Base-by-base conservation (phyloP, 1,140 invertebrate species). In the Thrips palmi region DNA sequence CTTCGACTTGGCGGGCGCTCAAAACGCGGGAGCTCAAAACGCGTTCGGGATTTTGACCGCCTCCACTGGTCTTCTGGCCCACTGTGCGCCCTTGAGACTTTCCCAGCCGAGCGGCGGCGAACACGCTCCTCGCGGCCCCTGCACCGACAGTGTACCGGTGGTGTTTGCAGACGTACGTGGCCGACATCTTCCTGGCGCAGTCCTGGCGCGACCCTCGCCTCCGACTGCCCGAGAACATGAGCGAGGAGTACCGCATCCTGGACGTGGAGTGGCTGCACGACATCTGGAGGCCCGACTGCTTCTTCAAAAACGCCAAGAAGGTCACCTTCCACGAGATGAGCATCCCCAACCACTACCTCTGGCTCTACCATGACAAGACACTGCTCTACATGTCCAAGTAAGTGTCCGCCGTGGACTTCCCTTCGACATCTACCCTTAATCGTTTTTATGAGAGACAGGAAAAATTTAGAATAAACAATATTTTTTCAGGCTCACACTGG, bases 271-370 rank as follows among this genome's bases (percentile, higher is more conserved):
- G 84, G 84, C 58, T 89, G 46, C 79, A 86, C 56, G 78, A 72
- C 53, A 88, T 89, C 54, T 89, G 85, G 85, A 67, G 83, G 38
- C 85, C 85, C 0, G 85, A 89, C 58, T 85, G 81, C 54, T 87
- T 89, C 60, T 88, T 89, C 54, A 88, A 87, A 60, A 89, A 89
- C 55, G 84, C 85, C 24, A 89, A 89, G 55, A 83, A 83, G 54
- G 84, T 91, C 18, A 88, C 82, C 2, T 89, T 88, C 48, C 83
- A 88, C 46, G 83, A 88, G 62, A 91, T 91, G 84, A 87, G 80
- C 51, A 85, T 91, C 56, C 84, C 85, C 0, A 91, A 89, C 58
- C 85, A 91, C 57, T 89, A 89, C 59, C 62, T 87, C 2, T 88
- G 84, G 84, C 54, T 88, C 27, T 87, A 87, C 53, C 79, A 86